These are phyloP conservation scores for Elmis aenea DNA, from an alignment of 2,888 invertebrate species.

Conservation along the genomic window DNA sequence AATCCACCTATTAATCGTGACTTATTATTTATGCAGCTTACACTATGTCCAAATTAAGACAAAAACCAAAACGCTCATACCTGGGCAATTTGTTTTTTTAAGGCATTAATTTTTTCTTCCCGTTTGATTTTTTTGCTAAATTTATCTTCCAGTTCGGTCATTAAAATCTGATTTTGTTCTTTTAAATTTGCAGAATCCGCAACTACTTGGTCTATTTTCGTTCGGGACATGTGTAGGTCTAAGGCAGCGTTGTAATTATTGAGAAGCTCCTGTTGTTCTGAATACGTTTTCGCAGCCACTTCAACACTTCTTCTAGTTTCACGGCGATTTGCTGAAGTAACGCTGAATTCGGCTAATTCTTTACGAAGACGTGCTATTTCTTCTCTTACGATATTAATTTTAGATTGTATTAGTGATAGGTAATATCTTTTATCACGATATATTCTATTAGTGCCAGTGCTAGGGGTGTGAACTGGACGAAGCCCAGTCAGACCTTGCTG, in stretches of 20 bases:
- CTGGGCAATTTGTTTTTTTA: constrained; percentile 26
- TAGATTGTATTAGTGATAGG: constrained; percentile 20
- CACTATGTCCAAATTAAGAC: too few species aligned
- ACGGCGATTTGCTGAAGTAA: constrained; percentile 13
- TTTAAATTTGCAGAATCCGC: constrained; percentile 17
- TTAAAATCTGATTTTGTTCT: constrained; percentile 15
- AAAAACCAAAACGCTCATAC: constrained; percentile 20
- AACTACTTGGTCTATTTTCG: constrained; percentile 17
- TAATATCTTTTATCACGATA: constrained; percentile 26
- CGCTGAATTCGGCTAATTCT: constrained; percentile 15
- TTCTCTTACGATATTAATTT: constrained; percentile 20
- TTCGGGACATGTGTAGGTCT: constrained; percentile 20
- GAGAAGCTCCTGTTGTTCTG: constrained; percentile 19
- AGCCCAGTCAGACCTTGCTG: constrained; percentile 29
- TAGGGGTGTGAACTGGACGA: constrained; percentile 19
- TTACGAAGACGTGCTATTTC: constrained; percentile 19
- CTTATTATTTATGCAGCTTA: too few species aligned
- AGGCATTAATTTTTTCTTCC: constrained; percentile 26
- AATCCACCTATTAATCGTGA: neutral
- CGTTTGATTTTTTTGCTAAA: constrained; percentile 27
- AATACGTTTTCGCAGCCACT: constrained; percentile 13
- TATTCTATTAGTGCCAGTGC: constrained; percentile 24
- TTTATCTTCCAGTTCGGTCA: constrained; percentile 29
- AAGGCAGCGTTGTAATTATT: constrained; percentile 21
- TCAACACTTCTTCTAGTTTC: constrained; percentile 18